Percentiles rank a stretch among this genome's conserved stretches.
These are phyloP conservation scores for Xestia sexstrigata DNA, from an alignment of 2,888 invertebrate species.

Conservation along the genomic window DNA sequence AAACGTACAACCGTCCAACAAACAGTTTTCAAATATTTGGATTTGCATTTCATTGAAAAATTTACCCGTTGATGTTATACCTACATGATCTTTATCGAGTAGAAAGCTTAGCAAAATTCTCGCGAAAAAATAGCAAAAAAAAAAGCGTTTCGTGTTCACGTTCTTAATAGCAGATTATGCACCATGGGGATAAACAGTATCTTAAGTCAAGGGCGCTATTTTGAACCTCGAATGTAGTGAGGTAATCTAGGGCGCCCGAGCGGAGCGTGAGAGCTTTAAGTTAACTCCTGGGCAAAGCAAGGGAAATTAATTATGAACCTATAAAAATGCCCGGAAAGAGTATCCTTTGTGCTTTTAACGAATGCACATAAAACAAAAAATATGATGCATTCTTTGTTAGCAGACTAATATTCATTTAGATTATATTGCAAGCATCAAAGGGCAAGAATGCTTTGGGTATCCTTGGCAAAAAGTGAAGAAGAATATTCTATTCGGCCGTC, in stretches of 20 bases:
- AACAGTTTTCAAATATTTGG: slow-evolving; percentile 1
- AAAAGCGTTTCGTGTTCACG: background rate
- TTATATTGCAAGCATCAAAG: background rate
- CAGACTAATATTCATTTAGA: background rate
- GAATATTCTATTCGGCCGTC: no score
- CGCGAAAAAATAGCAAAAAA: background rate
- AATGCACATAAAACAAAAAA: background rate
- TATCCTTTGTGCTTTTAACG: background rate
- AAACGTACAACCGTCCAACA: background rate
- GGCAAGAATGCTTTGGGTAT: no score
- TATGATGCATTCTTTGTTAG: background rate
- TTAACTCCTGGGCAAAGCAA: background rate
- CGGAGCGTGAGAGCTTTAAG: background rate
- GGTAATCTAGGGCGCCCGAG: no score
- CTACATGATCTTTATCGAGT: background rate
- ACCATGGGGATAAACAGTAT: background rate
- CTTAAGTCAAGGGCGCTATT: background rate
- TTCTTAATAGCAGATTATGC: background rate
- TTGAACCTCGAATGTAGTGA: no score
- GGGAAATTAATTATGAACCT: background rate
- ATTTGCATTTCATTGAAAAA: background rate
- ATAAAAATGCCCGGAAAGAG: background rate
- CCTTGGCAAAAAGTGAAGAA: background rate
- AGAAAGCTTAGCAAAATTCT: background rate
- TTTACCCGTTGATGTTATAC: background rate